Evolutionary conservation across 1,140 invertebrate species (phyloP), one percentile per base, ranked within the genome.

Genomic region (Asobara japonica): DNA sequence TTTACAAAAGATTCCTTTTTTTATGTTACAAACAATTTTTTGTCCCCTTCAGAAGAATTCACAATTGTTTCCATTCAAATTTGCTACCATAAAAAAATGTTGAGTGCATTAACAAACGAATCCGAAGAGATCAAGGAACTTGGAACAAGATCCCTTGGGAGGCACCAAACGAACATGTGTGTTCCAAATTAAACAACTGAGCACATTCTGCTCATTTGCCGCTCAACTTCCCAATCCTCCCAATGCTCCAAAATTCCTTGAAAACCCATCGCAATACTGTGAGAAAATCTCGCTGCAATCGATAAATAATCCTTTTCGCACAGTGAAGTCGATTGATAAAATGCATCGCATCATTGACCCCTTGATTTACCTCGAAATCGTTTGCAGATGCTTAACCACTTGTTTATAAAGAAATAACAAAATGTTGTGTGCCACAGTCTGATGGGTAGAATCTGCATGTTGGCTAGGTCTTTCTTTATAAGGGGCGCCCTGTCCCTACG

Each of bases 371-470:
- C 51, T 22, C 22, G 51, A 56, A 56, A 56, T 56, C 51, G 51
- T 56, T 56, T 56, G 51, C 51, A 56, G 51, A 56, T 56, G 51
- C 51, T 25, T 11, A n/a, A n/a, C n/a, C 16, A 8, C 18, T 10
- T 29, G 29, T 56, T 56, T 51, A 22, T 6, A 70, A 51, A 67
- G 1, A 41, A 67, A 31, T 18, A 33, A 18, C 4, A 65, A 36
- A 30, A 64, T n/a, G 10, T 61, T 13, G 11, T 22, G n/a, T 65
- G 29, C 22, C 13, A 20, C 10, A 51, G 5, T 3, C 38, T 27
- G n/a, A n/a, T n/a, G n/a, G n/a, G 69, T 38, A 48, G 73, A 79
- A 80, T 81, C 81, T 79, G 75, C 80, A 80, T 81, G 74, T 72
- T 74, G 69, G 30, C 75, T 73, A 72, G 60, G 33, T 38, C 36